These are phyloP conservation scores for Coremacera marginata DNA, from an alignment of 2,888 invertebrate genomes.

Conservation along the genomic window DNA sequence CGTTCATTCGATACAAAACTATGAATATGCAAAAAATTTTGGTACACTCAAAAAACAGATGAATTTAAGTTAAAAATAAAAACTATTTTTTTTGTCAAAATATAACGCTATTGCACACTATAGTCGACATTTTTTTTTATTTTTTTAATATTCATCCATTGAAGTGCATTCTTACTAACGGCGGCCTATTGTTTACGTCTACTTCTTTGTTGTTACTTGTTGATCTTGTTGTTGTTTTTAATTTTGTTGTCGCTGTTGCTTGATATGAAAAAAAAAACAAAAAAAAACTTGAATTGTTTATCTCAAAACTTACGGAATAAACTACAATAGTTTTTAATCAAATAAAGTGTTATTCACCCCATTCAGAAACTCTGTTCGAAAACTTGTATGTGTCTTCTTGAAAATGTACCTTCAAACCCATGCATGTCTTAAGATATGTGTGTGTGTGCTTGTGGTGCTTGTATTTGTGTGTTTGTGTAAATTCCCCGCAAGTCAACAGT, in stretches of 20 bases:
- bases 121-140: background rate
- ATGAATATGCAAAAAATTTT: background rate
- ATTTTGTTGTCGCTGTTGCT: constrained; percentile 2
- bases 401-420: too few relatives aligned
- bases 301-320: constrained; percentile 27
- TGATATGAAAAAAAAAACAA: too few relatives aligned
- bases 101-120: background rate
- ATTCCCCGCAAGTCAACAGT: constrained; percentile 17
- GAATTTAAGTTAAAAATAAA: too few relatives aligned
- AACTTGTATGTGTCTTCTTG: constrained; percentile 4
- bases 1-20: background rate
- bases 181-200: constrained; percentile 3
- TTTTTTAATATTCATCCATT: background rate
- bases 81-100: too few relatives aligned
- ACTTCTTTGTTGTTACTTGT: background rate
- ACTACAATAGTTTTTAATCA: constrained; percentile 46
- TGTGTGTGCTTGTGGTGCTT: background rate
- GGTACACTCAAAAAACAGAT: background rate
- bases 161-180: background rate
- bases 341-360: constrained; percentile 56
- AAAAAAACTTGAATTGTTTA: constrained; percentile 16
- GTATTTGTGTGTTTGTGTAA: background rate
- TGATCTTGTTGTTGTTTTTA: background rate
- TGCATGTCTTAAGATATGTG: background rate
- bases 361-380: constrained; percentile 27